phyloP scores from a whole-genome alignment of 2,113 vertebrate genomes.

The Gila orcuttii region DNA sequence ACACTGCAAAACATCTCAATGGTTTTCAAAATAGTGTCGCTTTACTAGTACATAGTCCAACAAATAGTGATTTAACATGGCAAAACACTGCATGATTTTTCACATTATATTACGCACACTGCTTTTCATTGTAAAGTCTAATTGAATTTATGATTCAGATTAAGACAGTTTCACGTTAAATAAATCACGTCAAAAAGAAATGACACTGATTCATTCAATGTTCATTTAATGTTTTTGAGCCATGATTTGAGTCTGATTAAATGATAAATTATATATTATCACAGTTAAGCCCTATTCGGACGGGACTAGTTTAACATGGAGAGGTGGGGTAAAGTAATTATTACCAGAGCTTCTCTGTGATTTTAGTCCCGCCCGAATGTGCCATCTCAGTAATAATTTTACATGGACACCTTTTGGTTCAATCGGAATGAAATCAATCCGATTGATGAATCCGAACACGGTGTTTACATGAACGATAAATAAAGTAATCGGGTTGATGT shows the following conservation, averaged over 20 bases:
- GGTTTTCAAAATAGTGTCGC: background rate
- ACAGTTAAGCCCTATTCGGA: background rate
- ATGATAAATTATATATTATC: background rate
- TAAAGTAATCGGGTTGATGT: too few species aligned
- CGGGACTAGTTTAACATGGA: too few species aligned
- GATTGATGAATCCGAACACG: too few species aligned
- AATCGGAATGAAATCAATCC: too few species aligned
- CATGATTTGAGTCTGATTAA: background rate
- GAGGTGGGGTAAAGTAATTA: too few species aligned
- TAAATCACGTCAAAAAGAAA: background rate
- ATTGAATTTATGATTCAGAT: background rate
- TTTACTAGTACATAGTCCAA: background rate
- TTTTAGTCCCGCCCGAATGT: too few species aligned
- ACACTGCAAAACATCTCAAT: too few species aligned
- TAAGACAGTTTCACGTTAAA: background rate
- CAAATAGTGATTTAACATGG: background rate
- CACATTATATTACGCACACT: background rate
- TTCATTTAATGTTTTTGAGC: background rate
- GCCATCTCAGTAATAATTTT: too few species aligned
- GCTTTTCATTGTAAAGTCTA: background rate
- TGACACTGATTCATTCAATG: background rate
- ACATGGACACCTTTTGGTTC: too few species aligned
- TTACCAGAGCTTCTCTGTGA: too few species aligned
- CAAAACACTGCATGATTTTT: background rate
- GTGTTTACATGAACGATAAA: too few species aligned